Evolutionary conservation across 2,113 vertebrate genomes (phyloP).

Genomic region (Ptychochromis oligacanthus): DNA sequence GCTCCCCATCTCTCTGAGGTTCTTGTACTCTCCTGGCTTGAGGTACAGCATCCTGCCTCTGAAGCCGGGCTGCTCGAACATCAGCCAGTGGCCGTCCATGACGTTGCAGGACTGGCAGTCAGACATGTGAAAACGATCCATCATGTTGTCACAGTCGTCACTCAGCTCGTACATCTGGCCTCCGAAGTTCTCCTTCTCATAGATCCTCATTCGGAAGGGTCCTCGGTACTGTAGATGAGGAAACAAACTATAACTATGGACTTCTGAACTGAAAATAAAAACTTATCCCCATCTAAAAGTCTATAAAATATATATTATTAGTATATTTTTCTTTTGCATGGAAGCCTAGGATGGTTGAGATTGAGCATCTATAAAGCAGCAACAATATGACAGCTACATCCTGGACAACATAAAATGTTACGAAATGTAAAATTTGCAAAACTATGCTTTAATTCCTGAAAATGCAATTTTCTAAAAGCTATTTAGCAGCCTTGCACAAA

Average conservation of each 20-base stretch:
- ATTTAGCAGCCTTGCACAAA: too few relatives aligned
- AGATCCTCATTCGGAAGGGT: constrained; percentile 72
- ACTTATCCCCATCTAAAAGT: neutral
- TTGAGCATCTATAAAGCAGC: too few relatives aligned
- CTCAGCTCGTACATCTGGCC: constrained; percentile 75
- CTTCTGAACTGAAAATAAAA: neutral
- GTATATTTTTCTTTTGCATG: too few relatives aligned
- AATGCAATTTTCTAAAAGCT: too few relatives aligned
- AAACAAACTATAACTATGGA: neutral
- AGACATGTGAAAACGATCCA: constrained; percentile 65
- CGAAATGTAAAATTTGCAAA: too few relatives aligned
- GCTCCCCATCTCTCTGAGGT: constrained; percentile 51
- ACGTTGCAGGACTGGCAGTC: constrained; percentile 80
- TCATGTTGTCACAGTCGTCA: constrained; percentile 74
- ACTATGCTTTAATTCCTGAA: too few relatives aligned
- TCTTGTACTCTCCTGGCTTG: constrained; percentile 71
- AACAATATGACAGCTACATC: neutral
- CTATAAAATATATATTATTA: rapidly evolving
- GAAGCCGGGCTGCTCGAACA: constrained; percentile 78
- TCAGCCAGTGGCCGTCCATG: constrained; percentile 81
- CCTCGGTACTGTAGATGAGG: constrained; percentile 66
- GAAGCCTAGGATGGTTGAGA: neutral
- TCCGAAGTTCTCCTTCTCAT: constrained; percentile 68
- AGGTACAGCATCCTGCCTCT: constrained; percentile 67
- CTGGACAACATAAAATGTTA: neutral